phyloP scores from a whole-genome alignment of 2,797 vertebrate species.

The Fistularia commersonii region DNA sequence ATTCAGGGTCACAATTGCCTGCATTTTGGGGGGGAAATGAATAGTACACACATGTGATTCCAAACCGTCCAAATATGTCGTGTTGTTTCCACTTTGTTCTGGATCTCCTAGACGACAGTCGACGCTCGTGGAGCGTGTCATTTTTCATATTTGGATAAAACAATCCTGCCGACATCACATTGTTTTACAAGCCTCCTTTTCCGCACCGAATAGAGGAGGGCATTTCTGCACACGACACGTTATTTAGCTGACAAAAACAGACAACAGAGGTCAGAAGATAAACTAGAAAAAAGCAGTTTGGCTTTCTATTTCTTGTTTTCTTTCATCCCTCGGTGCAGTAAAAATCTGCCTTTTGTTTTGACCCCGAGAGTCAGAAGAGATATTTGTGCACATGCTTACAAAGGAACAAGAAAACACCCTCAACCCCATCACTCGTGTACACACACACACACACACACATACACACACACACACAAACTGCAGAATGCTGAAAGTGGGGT shows the following conservation, averaged over 20 bases:
- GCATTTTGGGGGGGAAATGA: too few species aligned
- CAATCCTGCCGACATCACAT: not conserved
- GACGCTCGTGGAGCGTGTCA: conserved; percentile 1
- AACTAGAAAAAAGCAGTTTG: conserved; percentile 19
- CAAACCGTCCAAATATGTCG: not conserved
- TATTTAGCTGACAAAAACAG: conserved; percentile 4
- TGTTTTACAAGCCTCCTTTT: not conserved
- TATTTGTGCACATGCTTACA: not conserved
- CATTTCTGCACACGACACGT: conserved; percentile 2
- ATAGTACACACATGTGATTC: too few species aligned
- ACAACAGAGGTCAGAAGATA: conserved; percentile 13
- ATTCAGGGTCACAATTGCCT: too few species aligned
- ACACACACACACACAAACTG: conserved; percentile 5
- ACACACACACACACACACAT: not conserved
- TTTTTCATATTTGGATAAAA: conserved; percentile 7
- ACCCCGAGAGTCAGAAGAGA: conserved; percentile 9
- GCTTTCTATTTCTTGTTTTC: not conserved
- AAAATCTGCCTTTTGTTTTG: conserved; percentile 2
- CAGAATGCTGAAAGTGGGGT: conserved; percentile 44
- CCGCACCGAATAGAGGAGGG: not conserved
- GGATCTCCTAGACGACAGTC: too few species aligned
- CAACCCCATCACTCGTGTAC: too few species aligned
- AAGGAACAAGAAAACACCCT: too few species aligned
- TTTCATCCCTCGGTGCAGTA: conserved; percentile 4
- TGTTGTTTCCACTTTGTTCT: too few species aligned